Conservation (phyloP, 2,888 invertebrate species). For the Amaurobius ferox region DNA sequence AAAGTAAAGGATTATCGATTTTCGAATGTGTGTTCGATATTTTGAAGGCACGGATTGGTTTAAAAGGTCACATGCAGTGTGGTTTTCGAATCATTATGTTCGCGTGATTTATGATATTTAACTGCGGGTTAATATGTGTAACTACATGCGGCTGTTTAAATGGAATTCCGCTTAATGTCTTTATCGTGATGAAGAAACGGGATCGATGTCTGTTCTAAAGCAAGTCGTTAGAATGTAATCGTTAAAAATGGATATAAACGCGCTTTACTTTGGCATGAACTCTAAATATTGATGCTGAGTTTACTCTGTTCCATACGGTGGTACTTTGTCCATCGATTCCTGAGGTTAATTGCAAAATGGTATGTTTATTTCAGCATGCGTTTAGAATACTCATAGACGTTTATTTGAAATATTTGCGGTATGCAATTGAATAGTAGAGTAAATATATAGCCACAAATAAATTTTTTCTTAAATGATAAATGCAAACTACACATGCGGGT, state of each 20-base stretch:
- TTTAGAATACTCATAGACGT: too few relatives aligned
- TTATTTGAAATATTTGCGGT: too few relatives aligned
- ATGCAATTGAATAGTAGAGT: too few relatives aligned
- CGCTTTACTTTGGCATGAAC: background rate
- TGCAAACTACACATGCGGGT: too few relatives aligned
- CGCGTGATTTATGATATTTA: constrained; percentile 13
- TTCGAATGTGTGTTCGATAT: background rate
- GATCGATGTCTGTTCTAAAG: background rate
- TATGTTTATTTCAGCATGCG: background rate
- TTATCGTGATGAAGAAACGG: constrained; percentile 2
- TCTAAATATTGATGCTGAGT: background rate
- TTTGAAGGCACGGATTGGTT: constrained; percentile 6
- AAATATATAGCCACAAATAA: too few relatives aligned
- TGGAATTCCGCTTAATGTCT: constrained; percentile 7
- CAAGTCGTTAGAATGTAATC: background rate
- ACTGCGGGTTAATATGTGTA: constrained; percentile 11
- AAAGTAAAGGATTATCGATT: background rate
- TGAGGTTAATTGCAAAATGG: background rate
- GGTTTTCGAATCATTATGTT: constrained; percentile 11
- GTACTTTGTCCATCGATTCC: background rate
- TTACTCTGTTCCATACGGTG: background rate
- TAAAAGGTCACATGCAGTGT: background rate
- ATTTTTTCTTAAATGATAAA: too few relatives aligned
- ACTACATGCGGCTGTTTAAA: constrained; percentile 3
- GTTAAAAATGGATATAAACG: background rate